Evolutionary conservation across 1,140 invertebrate species (phyloP).

Genomic region (Micrasema longulum): DNA sequence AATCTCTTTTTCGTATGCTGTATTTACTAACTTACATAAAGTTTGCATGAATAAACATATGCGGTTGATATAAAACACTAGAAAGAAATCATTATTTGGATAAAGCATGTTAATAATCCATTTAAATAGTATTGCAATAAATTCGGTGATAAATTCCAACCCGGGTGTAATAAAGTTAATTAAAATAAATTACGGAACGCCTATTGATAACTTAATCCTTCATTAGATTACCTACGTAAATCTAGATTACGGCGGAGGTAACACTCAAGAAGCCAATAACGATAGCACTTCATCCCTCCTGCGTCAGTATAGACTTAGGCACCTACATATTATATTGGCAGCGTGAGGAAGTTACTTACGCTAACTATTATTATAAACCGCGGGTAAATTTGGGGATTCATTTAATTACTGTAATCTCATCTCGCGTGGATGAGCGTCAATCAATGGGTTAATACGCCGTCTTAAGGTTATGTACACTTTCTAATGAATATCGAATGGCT

Average conservation of each 20-base stretch:
- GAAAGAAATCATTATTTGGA: too few species aligned
- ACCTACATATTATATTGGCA: not conserved
- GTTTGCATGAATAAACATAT: too few species aligned
- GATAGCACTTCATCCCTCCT: slow-evolving; percentile 7
- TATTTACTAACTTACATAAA: too few species aligned
- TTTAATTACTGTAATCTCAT: slow-evolving; percentile 41
- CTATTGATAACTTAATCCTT: slow-evolving; percentile 30
- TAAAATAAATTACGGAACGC: not conserved
- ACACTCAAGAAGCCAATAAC: slow-evolving; percentile 35
- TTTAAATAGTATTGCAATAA: too few species aligned
- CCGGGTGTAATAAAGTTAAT: too few species aligned
- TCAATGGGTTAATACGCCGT: slow-evolving; percentile 32
- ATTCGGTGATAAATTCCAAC: too few species aligned
- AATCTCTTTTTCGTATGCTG: too few species aligned
- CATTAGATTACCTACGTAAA: slow-evolving; percentile 33
- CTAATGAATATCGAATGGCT: slow-evolving; percentile 32
- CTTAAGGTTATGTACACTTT: slow-evolving; percentile 35
- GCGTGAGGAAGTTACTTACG: slow-evolving; percentile 17
- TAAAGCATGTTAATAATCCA: too few species aligned
- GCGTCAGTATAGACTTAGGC: not conserved
- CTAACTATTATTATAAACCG: slow-evolving; percentile 40
- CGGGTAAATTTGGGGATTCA: slow-evolving; percentile 34
- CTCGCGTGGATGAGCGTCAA: slow-evolving; percentile 37
- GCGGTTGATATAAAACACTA: too few species aligned
- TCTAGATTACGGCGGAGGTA: slow-evolving; percentile 32